Conservation (phyloP, 1,140 invertebrate genomes). For the Pomacea maculata region DNA sequence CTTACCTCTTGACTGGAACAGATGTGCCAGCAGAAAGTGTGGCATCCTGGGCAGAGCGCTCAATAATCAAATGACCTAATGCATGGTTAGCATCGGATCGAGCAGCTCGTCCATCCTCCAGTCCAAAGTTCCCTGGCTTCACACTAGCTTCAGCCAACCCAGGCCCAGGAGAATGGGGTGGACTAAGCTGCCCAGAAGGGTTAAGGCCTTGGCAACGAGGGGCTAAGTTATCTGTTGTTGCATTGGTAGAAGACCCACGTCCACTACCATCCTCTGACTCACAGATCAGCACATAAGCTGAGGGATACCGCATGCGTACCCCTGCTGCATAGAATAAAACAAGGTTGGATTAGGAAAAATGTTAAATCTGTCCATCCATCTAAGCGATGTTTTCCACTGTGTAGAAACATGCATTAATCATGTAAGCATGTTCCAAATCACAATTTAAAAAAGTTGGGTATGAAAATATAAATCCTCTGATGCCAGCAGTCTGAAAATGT, state of each 20-base stretch:
- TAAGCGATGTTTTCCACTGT: background rate
- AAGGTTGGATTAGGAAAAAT: background rate
- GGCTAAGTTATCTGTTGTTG: background rate
- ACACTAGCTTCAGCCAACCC: constrained; percentile 28
- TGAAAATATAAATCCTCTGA: background rate
- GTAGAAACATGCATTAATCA: background rate
- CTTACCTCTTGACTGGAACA: constrained; percentile 45
- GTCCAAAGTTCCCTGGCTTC: background rate
- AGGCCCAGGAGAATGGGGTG: constrained; percentile 60
- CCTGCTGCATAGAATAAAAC: constrained; percentile 71
- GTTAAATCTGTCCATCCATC: background rate
- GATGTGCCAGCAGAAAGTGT: constrained; percentile 63
- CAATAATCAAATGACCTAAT: constrained; percentile 69
- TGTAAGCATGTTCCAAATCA: background rate
- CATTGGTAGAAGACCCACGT: constrained; percentile 26
- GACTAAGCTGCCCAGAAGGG: constrained; percentile 42
- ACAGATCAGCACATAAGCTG: constrained; percentile 90
- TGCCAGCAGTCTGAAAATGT: background rate
- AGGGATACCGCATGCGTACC: constrained; percentile 92
- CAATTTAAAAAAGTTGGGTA: background rate
- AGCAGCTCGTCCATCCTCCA: constrained; percentile 19
- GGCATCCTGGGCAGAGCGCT: constrained; percentile 81
- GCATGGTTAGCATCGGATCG: constrained; percentile 66
- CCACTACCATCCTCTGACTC: constrained; percentile 79
- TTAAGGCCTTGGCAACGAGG: constrained; percentile 5